Conservation (phyloP, 2,888 invertebrate genomes). For the Rhaphigaster nebulosa region DNA sequence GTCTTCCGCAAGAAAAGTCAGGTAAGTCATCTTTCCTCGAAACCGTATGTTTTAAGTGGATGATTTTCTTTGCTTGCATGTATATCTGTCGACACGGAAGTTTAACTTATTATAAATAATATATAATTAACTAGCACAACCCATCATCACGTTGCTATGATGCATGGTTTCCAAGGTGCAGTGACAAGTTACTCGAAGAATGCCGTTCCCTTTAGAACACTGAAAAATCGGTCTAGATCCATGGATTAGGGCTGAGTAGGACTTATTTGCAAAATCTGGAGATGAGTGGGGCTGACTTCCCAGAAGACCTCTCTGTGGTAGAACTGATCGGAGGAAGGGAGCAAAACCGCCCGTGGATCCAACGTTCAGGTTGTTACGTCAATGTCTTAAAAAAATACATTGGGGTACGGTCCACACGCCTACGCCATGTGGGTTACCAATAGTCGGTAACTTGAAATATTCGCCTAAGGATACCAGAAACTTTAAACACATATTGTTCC, state of each 20-base stretch:
- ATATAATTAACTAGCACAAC: not conserved
- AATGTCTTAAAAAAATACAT: not conserved
- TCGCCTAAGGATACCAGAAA: too few relatives aligned
- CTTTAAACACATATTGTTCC: too few relatives aligned
- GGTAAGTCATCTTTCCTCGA: slow-evolving; percentile 10
- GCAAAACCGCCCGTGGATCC: not conserved
- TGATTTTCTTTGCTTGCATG: not conserved
- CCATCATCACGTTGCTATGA: too few relatives aligned
- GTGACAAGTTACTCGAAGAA: too few relatives aligned
- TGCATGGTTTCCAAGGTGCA: too few relatives aligned
- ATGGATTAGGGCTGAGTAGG: not conserved
- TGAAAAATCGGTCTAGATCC: not conserved
- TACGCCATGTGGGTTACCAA: too few relatives aligned
- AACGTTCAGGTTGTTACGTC: not conserved
- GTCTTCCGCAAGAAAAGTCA: slow-evolving; percentile 67
- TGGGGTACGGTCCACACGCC: not conserved
- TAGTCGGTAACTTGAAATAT: too few relatives aligned
- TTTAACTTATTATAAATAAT: not conserved
- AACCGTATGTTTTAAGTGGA: not conserved
- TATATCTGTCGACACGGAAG: not conserved
- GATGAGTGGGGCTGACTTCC: slow-evolving; percentile 62
- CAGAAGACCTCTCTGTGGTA: slow-evolving; percentile 63
- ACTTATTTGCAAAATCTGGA: not conserved
- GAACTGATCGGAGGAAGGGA: slow-evolving; percentile 63
- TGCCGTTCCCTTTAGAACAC: not conserved